Conservation (phyloP, 2,888 invertebrate species). For the Torymus aiolomorphi region DNA sequence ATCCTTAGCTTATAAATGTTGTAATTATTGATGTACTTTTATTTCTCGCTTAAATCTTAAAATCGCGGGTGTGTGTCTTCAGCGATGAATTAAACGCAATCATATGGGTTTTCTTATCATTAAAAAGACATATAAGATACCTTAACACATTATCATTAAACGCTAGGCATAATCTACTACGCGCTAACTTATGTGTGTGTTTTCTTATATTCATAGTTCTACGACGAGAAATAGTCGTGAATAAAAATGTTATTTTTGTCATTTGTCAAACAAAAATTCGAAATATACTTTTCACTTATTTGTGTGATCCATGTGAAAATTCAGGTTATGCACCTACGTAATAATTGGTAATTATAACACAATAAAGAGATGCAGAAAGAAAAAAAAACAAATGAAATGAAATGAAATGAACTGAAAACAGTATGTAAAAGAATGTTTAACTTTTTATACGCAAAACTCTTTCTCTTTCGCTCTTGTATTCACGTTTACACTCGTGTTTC, state of each 20-base stretch:
- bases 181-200: constrained; percentile 50
- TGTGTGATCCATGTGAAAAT: constrained; percentile 18
- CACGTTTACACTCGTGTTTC: constrained; percentile 40
- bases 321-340: constrained; percentile 33
- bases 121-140: constrained; percentile 53
- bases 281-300: constrained; percentile 7
- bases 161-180: constrained; percentile 53
- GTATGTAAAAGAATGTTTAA: constrained; percentile 41
- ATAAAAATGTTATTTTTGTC: constrained; percentile 21
- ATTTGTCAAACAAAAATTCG: constrained; percentile 22
- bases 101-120: constrained; percentile 49
- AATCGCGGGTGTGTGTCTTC: constrained; percentile 44
- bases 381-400: constrained; percentile 20
- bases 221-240: constrained; percentile 51
- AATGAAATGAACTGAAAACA: constrained; percentile 39
- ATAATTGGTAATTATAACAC: constrained; percentile 41
- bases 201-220: constrained; percentile 42
- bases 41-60: constrained; percentile 48
- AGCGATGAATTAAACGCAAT: constrained; percentile 51
- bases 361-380: constrained; percentile 45
- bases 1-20: constrained; percentile 48
- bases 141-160: constrained; percentile 51
- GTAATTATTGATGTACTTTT: constrained; percentile 15
- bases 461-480: constrained; percentile 22
- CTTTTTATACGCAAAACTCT: constrained; percentile 29